phyloP scores from a whole-genome alignment of 2,113 vertebrate genomes.

The Amphiprion ocellaris region DNA sequence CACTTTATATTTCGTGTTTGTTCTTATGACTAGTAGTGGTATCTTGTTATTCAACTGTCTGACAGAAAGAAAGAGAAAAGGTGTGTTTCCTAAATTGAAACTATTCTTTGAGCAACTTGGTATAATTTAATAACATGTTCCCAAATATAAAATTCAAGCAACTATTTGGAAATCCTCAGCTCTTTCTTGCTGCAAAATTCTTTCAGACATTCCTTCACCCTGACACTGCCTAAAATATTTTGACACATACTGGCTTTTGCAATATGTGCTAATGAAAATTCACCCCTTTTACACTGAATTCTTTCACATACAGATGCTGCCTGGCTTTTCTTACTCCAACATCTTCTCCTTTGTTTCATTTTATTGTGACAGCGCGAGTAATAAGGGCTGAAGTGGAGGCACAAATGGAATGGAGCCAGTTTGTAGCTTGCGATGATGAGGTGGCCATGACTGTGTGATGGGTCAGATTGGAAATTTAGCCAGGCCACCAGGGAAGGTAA shows the following conservation, averaged over 20 bases:
- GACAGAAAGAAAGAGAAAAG: too few species aligned
- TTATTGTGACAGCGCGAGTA: slow-evolving; percentile 42
- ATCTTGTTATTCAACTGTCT: too few species aligned
- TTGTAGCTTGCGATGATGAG: slow-evolving; percentile 56
- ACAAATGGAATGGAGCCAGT: slow-evolving; percentile 63
- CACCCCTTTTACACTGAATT: slow-evolving; percentile 1
- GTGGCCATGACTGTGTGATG: slow-evolving; percentile 60
- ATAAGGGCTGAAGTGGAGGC: slow-evolving; percentile 33
- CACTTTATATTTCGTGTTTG: too few species aligned
- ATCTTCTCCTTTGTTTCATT: slow-evolving; percentile 52
- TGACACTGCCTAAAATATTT: not conserved
- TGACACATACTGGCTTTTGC: slow-evolving; percentile 24
- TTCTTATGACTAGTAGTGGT: too few species aligned
- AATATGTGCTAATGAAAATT: slow-evolving; percentile 18
- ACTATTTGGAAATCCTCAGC: not conserved
- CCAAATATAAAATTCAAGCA: not conserved
- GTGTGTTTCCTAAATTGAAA: too few species aligned
- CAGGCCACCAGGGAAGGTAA: slow-evolving; percentile 59
- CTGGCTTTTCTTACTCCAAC: slow-evolving; percentile 19
- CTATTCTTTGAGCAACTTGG: too few species aligned
- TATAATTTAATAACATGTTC: too few species aligned
- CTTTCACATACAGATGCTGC: slow-evolving; percentile 3
- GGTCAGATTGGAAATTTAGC: slow-evolving; percentile 73
- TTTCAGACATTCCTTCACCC: slow-evolving; percentile 4
- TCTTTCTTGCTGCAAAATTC: not conserved